phyloP scores from a whole-genome alignment of 2,113 vertebrate species.

The Scalopus aquaticus region DNA sequence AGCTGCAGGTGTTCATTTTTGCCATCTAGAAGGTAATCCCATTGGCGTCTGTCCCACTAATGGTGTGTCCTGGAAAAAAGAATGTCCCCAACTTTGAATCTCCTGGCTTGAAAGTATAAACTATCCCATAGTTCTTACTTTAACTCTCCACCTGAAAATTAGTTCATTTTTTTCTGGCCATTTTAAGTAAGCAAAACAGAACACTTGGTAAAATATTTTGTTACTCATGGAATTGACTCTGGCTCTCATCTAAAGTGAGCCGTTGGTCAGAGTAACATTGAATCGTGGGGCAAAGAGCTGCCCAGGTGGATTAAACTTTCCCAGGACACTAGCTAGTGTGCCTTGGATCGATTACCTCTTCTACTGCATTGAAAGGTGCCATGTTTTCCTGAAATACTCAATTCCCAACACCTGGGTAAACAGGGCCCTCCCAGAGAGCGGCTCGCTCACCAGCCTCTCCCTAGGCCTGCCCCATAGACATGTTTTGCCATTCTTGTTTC shows the following conservation, averaged over 20 bases:
- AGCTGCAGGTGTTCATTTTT: neutral
- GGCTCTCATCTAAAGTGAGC: neutral
- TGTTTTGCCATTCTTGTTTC: constrained; percentile 43
- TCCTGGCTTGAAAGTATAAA: constrained; percentile 54
- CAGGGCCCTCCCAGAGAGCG: constrained; percentile 39
- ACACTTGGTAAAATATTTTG: neutral
- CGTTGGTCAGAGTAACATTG: neutral
- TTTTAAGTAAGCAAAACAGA: constrained; percentile 44
- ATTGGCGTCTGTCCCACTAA: neutral
- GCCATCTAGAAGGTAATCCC: neutral
- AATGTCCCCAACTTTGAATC: neutral
- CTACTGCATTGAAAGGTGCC: constrained; percentile 72
- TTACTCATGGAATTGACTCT: neutral
- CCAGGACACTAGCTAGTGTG: constrained; percentile 69
- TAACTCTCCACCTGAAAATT: neutral
- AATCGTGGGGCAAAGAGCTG: constrained; percentile 10
- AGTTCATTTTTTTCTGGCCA: neutral
- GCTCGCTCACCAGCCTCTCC: constrained; percentile 1
- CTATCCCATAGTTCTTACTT: neutral
- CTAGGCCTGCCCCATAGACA: neutral
- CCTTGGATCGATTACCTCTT: constrained; percentile 75
- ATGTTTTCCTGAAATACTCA: constrained; percentile 71
- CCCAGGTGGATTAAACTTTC: constrained; percentile 61
- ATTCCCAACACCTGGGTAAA: constrained; percentile 56
- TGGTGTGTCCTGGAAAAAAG: neutral